Evolutionary conservation across 2,797 vertebrate genomes (phyloP), one percentile per base, ranked within the genome.

Genomic region (Ctenochaetus hawaiiensis): DNA sequence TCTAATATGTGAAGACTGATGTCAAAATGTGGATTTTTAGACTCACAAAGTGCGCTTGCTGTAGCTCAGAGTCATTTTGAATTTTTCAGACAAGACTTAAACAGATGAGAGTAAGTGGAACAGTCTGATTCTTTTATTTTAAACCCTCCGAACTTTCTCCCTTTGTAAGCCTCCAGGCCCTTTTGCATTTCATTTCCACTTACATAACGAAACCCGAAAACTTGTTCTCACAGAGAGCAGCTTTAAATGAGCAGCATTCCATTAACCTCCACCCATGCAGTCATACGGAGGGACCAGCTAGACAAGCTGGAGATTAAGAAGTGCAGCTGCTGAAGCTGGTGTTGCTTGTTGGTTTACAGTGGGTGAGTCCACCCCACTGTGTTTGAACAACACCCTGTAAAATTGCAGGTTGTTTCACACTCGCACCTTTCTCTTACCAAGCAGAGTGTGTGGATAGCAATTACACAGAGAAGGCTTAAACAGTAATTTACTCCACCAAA

Each of bases 291-390:
- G 83, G 83, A 92, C 87, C 85, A 89, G 92, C 80, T 67, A 56
- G 81, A 85, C 89, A 22, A 80, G 86, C 75, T 79, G 43, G 71
- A 87, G 89, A 86, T 90, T 86, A 90, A 82, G 78, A 87, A 83
- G 81, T 54, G 74, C 82, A 65, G 75, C 75, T 78, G 77, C 80
- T 53, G 72, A 60, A 52, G 80, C 80, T 51, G 72, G 34, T 69
- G 81, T 39, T 66, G 80, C 71, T 61, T 80, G 77, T 75, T 43
- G 77, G 67, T 81, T 79, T 74, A n/a, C 70, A 57, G 69, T 81
- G 88, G 89, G 87, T 67, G 88, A 91, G 91, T 90, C 82, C 57
- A 1, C 73, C 54, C 63, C 9, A 0, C 56, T 52, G 77, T 84
- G 79, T 88, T 75, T 86, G 63, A 91, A 67, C 85, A 90, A 86